Evolutionary conservation across 2,888 invertebrate genomes (phyloP), one percentile per base, ranked within the genome.

Genomic region (Altica lythri): DNA sequence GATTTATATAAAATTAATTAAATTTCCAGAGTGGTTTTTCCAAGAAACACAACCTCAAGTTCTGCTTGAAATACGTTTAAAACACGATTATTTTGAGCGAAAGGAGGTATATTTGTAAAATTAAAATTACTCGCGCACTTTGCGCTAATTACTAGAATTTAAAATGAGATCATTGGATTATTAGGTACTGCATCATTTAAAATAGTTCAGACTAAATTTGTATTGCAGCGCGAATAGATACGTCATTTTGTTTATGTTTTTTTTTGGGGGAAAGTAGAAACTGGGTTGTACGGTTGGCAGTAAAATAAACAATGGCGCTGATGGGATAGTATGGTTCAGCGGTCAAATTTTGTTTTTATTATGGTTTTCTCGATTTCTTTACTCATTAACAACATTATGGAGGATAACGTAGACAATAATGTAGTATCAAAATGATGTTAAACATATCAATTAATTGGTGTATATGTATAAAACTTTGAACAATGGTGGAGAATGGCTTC

Each of bases 401-500:
- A 61, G 60, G 60, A 27, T 53, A 61, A 56, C 57, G 45, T 52
- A 60, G 62, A 67, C 62, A 67, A 67, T 66, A 69, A 63, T 55
- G 19, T 50, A 45, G 55, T 62, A 62, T 59, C 60, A 64, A 64
- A 66, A 65, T 64, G 61, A 61, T 57, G 57, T 56, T 53, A 57
- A 52, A 66, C 68, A 68, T 68, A 68, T 70, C 67, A 68, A 58
- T 46, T 55, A 53, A 57, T 53, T 55, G 47, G 55, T 56, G 56
- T 54, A 60, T 34, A 58, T 54, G 53, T 9, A 3, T 8, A 43
- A 52, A 49, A 46, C 25, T 55, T 51, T 50, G 61, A 68, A 70
- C 57, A 60, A 71, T 71, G 71, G 67, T 62, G 67, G 71, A 71
- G 73, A 69, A 76, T 76, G 76, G 76, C 76, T 72, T 74, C 76